Conservation (phyloP, 2,797 vertebrate genomes). For the Xenopus petersii region DNA sequence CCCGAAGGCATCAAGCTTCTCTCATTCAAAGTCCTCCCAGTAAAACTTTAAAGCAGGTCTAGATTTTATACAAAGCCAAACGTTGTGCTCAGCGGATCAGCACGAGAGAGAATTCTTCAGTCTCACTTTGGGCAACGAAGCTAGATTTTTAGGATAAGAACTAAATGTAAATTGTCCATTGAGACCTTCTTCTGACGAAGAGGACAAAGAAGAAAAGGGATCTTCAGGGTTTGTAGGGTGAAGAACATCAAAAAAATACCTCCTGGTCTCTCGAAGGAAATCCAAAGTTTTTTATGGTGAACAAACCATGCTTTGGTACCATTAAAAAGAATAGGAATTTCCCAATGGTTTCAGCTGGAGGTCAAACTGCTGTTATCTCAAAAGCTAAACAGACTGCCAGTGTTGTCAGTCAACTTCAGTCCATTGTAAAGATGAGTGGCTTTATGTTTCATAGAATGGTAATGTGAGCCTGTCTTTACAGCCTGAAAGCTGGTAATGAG, state of each 20-base stretch:
- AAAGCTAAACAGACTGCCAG: not conserved
- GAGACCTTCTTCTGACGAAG: not conserved
- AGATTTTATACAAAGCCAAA: not conserved
- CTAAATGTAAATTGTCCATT: too few relatives aligned
- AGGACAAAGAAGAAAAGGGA: too few relatives aligned
- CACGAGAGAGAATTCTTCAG: not conserved
- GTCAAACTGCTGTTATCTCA: constrained; percentile 1
- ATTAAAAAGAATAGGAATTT: not conserved
- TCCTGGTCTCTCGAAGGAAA: not conserved
- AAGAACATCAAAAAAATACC: too few relatives aligned
- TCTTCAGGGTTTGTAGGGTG: too few relatives aligned
- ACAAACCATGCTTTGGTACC: not conserved
- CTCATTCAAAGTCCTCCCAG: not conserved
- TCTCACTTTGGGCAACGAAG: not conserved
- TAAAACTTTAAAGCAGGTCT: not conserved
- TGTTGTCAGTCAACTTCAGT: not conserved
- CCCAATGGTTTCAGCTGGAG: not conserved
- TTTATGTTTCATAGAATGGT: constrained; percentile 24
- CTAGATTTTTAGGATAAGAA: too few relatives aligned
- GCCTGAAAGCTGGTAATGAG: constrained; percentile 41
- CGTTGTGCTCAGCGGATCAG: too few relatives aligned
- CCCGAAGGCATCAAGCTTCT: not conserved
- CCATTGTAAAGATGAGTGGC: constrained; percentile 1
- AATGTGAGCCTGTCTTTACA: constrained; percentile 64
- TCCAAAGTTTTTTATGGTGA: not conserved